Conservation (phyloP, 2,113 vertebrate species). For the Microtus ochrogaster region DNA sequence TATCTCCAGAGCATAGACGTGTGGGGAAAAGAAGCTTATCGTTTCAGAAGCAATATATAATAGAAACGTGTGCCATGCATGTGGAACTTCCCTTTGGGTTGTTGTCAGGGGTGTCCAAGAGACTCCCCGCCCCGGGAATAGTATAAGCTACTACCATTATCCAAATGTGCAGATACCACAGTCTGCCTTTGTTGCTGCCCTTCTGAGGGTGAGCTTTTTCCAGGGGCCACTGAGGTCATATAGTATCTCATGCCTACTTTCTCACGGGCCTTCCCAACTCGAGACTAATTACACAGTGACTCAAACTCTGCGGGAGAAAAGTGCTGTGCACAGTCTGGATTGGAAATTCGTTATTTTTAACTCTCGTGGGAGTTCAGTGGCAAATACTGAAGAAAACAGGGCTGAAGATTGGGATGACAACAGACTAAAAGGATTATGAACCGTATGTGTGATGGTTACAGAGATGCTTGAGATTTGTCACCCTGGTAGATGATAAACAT, state of each 20-base stretch:
- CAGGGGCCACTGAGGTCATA: background rate
- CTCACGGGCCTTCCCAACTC: conserved; percentile 30
- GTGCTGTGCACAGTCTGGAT: conserved; percentile 61
- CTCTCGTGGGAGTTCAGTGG: conserved; percentile 67
- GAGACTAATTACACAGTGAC: conserved; percentile 56
- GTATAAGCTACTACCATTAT: background rate
- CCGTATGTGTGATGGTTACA: conserved; percentile 43
- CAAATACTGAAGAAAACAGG: conserved; percentile 65
- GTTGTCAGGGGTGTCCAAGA: background rate
- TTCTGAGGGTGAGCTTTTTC: background rate
- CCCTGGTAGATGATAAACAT: conserved; percentile 47
- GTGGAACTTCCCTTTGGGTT: background rate
- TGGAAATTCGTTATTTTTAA: conserved; percentile 78
- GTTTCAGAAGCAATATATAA: background rate
- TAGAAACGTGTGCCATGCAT: background rate
- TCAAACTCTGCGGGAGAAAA: conserved; percentile 60
- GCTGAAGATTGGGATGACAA: conserved; percentile 63
- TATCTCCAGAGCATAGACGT: background rate
- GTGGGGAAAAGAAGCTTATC: background rate
- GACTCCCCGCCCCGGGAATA: no score
- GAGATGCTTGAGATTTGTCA: conserved; percentile 61
- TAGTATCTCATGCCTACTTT: conserved; percentile 48
- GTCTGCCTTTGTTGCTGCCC: background rate
- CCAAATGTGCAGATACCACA: background rate
- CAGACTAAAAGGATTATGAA: conserved; percentile 66